Conservation (phyloP, 2,113 vertebrate species). For the Redunca redunca region DNA sequence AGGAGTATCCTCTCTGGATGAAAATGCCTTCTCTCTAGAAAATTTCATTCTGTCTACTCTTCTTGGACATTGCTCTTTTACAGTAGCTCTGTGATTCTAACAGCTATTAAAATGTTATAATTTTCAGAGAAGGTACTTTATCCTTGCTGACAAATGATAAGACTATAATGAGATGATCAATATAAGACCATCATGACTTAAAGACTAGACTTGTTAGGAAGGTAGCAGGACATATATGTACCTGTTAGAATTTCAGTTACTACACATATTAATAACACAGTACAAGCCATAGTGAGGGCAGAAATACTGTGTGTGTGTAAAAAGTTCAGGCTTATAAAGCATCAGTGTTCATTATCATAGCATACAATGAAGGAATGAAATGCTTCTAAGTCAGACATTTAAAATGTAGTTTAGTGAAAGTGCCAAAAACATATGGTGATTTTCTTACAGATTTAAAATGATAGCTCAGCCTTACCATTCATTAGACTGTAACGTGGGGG, state of each 20-base stretch:
- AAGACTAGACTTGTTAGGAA: not conserved
- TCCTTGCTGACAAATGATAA: not conserved
- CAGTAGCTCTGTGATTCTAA: not conserved
- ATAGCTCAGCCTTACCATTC: constrained; percentile 91
- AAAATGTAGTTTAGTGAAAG: not conserved
- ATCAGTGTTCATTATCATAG: not conserved
- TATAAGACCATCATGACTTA: not conserved
- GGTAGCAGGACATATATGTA: not conserved
- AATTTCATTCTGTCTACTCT: not conserved
- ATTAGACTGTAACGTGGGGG: constrained; percentile 93
- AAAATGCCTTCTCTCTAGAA: not conserved
- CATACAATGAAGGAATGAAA: not conserved
- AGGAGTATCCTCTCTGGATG: not conserved
- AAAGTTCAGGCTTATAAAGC: not conserved
- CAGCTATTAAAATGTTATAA: not conserved
- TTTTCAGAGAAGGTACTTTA: not conserved
- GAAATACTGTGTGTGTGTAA: not conserved
- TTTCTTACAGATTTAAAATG: constrained; percentile 7
- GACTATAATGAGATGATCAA: not conserved
- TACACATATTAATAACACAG: not conserved
- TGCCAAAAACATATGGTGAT: not conserved
- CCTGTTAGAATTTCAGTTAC: constrained; percentile 21
- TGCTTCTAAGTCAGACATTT: not conserved
- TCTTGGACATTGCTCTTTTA: not conserved
- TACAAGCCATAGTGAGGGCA: constrained; percentile 31